A percentile compares a stretch with the other conserved stretches of the same genome.
phyloP scores from a whole-genome alignment of 2,888 invertebrate genomes.

The Rotaria sp. region DNA sequence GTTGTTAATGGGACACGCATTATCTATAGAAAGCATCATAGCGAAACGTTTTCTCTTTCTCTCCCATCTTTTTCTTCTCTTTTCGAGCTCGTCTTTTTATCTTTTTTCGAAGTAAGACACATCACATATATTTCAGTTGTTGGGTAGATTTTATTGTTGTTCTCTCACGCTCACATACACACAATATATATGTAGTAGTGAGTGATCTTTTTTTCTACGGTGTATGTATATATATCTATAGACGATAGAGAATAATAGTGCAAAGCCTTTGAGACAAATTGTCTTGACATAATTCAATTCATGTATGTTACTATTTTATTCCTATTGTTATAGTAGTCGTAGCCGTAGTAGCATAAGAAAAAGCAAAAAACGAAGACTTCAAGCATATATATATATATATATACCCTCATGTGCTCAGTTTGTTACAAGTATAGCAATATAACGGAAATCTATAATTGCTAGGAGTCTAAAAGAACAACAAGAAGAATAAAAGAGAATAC shows the following conservation, averaged over 20 bases:
- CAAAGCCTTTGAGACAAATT: neutral
- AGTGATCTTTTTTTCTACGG: neutral
- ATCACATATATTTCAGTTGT: neutral
- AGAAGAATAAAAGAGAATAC: neutral
- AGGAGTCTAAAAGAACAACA: neutral
- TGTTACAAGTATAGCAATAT: neutral
- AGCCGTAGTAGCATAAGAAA: too few relatives aligned
- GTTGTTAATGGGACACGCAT: neutral
- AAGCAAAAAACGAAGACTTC: neutral
- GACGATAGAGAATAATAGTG: neutral
- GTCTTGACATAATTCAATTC: neutral
- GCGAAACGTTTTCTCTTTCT: neutral
- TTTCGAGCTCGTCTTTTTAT: neutral
- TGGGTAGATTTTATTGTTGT: neutral
- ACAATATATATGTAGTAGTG: neutral
- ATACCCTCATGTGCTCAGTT: neutral
- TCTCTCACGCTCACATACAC: neutral
- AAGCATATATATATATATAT: neutral
- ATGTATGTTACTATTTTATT: neutral
- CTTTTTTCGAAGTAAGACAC: neutral
- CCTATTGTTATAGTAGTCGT: neutral
- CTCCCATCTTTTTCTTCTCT: neutral
- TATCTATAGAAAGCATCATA: conserved; percentile 12
- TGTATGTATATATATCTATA: neutral
- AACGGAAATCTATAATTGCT: neutral